Conservation (phyloP, 2,113 vertebrate genomes). For the Cephalopterus ornatus region DNA sequence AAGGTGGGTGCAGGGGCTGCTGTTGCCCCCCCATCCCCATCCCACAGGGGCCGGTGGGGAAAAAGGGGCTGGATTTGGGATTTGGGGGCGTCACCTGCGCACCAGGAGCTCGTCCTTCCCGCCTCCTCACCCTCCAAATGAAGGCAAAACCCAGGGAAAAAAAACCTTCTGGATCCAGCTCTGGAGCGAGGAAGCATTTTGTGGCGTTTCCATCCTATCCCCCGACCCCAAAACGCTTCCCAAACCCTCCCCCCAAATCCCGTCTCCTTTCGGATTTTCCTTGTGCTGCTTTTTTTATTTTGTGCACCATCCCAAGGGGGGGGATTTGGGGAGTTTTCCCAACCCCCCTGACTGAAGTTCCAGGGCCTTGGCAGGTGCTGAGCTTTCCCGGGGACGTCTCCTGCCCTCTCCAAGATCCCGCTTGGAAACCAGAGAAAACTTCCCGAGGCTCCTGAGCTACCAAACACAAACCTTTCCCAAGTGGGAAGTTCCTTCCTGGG, state of each 20-base stretch:
- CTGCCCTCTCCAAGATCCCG: not conserved
- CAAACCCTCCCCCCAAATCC: fast-evolving
- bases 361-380: fast-evolving
- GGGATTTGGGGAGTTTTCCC: not conserved
- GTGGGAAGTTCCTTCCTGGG: too few relatives aligned
- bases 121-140: fast-evolving
- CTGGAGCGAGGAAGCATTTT: not conserved
- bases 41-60: not conserved
- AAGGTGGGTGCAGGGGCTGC: not conserved
- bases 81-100: not conserved
- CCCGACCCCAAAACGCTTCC: not conserved
- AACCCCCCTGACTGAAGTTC: fast-evolving
- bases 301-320: not conserved
- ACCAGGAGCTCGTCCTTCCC: not conserved
- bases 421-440: not conserved
- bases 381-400: not conserved
- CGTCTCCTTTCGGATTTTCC: not conserved
- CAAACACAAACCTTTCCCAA: not conserved
- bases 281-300: not conserved
- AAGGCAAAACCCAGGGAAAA: not conserved
- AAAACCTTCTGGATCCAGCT: not conserved
- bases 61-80: not conserved
- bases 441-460: not conserved
- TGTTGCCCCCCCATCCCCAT: not conserved
- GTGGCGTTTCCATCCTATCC: not conserved